A percentile compares a stretch with the other conserved stretches of the same genome.
Conservation (phyloP, 2,797 vertebrate species). For the Pteronotus mesoamericanus region DNA sequence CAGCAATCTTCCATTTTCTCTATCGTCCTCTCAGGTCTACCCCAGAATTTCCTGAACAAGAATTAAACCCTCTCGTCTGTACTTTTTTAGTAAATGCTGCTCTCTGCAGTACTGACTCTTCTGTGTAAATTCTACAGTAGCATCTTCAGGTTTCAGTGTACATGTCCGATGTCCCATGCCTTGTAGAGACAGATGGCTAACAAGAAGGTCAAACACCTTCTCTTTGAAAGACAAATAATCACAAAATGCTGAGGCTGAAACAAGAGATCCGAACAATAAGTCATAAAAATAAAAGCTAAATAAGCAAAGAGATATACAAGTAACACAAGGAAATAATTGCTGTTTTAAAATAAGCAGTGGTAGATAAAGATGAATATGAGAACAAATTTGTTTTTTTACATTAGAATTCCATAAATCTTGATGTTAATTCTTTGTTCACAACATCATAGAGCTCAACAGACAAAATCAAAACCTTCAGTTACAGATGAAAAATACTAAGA, state of each 20-base stretch:
- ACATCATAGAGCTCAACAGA: slow-evolving; percentile 6
- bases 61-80: background rate
- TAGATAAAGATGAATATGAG: background rate
- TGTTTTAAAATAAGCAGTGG: background rate
- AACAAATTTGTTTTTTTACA: background rate
- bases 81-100: background rate
- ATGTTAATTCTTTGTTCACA: background rate
- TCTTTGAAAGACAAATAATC: background rate
- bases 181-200: background rate
- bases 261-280: background rate
- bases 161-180: background rate
- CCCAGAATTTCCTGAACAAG: background rate
- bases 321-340: background rate
- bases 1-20: background rate
- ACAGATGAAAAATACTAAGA: background rate
- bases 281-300: slow-evolving; percentile 14
- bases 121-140: background rate
- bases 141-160: background rate
- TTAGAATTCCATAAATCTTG: slow-evolving; percentile 33
- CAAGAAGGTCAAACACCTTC: background rate
- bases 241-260: background rate
- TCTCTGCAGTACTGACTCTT: background rate
- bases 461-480: background rate
- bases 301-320: background rate
- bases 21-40: background rate